Conservation (phyloP, 2,113 vertebrate species). For the Tinamus guttatus region DNA sequence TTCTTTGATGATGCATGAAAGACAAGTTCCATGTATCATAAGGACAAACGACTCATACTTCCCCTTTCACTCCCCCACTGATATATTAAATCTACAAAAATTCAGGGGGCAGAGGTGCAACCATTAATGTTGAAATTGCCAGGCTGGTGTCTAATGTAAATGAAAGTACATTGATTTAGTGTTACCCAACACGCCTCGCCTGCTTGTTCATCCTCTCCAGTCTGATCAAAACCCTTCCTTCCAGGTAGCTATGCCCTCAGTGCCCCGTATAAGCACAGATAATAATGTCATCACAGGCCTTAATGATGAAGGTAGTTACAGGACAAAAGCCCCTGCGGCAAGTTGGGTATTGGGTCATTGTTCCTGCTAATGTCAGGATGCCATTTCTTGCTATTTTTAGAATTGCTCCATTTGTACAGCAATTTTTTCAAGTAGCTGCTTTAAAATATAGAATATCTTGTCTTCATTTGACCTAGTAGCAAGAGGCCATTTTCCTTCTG, state of each 20-base stretch:
- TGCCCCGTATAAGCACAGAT: constrained; percentile 44
- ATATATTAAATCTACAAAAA: constrained; percentile 55
- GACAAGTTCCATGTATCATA: neutral
- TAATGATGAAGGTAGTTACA: constrained; percentile 44
- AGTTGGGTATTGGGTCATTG: constrained; percentile 41
- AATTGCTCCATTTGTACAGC: constrained; percentile 34
- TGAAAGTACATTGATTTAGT: constrained; percentile 45
- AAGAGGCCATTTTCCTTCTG: neutral
- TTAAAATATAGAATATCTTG: neutral
- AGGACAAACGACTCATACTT: neutral
- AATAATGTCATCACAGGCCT: constrained; percentile 43
- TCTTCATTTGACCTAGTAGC: neutral
- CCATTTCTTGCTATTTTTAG: constrained; percentile 49
- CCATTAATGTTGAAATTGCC: constrained; percentile 7
- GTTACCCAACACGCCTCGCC: constrained; percentile 40
- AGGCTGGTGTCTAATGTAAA: constrained; percentile 60
- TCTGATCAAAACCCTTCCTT: constrained; percentile 48
- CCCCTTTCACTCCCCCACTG: neutral
- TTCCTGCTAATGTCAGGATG: constrained; percentile 50
- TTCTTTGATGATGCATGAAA: neutral
- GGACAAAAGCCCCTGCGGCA: constrained; percentile 46
- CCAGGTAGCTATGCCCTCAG: constrained; percentile 7
- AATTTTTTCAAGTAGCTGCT: constrained; percentile 23
- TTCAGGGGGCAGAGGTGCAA: constrained; percentile 25
- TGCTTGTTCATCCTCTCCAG: constrained; percentile 4